Evolutionary conservation across 2,797 vertebrate genomes (phyloP).

Genomic region (Streptopelia turtur): DNA sequence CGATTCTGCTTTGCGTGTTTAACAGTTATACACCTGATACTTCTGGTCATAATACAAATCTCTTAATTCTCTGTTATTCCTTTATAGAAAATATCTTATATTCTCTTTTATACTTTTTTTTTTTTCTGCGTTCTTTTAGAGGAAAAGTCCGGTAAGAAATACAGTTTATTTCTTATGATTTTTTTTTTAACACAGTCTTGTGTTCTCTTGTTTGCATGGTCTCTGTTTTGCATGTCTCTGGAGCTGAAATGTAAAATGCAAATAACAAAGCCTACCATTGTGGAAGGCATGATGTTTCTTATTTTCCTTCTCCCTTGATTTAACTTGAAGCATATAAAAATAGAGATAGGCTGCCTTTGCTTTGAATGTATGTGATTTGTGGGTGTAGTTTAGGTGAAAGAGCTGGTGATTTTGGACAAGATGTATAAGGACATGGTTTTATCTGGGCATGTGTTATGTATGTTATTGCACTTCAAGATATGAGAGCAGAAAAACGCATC

Average conservation of each 20-base stretch:
- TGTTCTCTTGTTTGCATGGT: neutral
- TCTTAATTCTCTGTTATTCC: neutral
- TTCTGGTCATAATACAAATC: neutral
- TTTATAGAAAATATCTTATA: constrained; percentile 4
- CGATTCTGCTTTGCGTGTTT: neutral
- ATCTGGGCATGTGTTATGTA: fast-evolving
- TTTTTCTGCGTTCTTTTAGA: constrained; percentile 81
- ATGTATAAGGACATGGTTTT: fast-evolving
- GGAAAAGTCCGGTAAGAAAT: constrained; percentile 95
- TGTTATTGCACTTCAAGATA: fast-evolving
- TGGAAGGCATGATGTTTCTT: fast-evolving
- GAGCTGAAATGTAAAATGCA: neutral
- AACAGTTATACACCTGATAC: neutral
- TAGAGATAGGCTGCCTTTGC: neutral
- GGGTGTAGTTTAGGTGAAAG: neutral
- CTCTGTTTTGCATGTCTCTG: neutral
- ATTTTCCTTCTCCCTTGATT: neutral
- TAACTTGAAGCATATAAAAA: neutral
- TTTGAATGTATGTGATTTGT: fast-evolving
- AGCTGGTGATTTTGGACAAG: neutral
- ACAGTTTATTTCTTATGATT: neutral
- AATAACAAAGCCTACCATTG: neutral
- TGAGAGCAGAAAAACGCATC: neutral
- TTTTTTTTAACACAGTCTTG: neutral
- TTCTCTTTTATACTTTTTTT: constrained; percentile 25